Evolutionary conservation across 2,113 vertebrate genomes (phyloP).

Genomic region (Neoarius graeffei): DNA sequence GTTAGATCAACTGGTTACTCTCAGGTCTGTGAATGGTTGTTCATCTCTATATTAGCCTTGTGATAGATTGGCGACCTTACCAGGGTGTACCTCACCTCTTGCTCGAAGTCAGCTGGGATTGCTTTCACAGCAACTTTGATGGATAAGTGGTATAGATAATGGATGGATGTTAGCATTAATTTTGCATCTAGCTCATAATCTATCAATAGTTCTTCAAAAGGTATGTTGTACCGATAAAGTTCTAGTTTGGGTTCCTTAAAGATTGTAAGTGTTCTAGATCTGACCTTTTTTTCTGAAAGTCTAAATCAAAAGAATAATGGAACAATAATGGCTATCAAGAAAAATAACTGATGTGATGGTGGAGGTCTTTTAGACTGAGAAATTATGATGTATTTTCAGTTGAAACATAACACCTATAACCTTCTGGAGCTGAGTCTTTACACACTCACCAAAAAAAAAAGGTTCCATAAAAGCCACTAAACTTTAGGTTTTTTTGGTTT

Average conservation of each 20-base stretch:
- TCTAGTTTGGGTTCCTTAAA: not conserved
- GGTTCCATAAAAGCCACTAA: not conserved
- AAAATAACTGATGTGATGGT: not conserved
- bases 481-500: not conserved
- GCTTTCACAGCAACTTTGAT: too few relatives aligned
- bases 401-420: not conserved
- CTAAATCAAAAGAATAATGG: not conserved
- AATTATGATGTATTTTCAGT: not conserved
- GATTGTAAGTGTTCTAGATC: not conserved
- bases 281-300: not conserved
- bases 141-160: too few relatives aligned
- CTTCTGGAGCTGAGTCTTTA: not conserved
- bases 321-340: not conserved
- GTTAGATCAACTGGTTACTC: too few relatives aligned
- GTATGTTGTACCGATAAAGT: not conserved
- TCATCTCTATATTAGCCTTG: too few relatives aligned
- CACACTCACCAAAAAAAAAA: not conserved
- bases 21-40: too few relatives aligned
- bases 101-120: too few relatives aligned
- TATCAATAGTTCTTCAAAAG: not conserved
- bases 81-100: too few relatives aligned
- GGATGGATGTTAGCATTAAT: not conserved
- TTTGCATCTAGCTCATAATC: not conserved
- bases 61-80: too few relatives aligned
- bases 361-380: not conserved